Evolutionary conservation across 1,140 invertebrate species (phyloP).

Genomic region (Drosophila micromelanica): DNA sequence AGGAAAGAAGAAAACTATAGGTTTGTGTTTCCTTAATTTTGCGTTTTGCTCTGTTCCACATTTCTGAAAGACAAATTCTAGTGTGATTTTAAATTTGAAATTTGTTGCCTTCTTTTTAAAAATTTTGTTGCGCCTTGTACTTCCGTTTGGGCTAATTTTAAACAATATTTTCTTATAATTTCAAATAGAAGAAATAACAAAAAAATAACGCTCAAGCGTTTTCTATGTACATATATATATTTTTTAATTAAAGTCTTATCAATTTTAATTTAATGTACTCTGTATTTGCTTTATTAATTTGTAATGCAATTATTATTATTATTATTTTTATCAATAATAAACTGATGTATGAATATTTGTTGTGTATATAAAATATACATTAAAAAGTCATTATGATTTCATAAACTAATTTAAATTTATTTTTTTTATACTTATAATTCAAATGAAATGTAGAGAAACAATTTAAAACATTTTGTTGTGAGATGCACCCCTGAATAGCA

Average conservation of each 20-base stretch:
- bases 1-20: conserved; percentile 19
- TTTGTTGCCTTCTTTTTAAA: conserved; percentile 23
- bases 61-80: conserved; percentile 53
- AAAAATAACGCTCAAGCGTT: conserved; percentile 1
- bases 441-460: no score
- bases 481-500: background rate
- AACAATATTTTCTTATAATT: conserved; percentile 38
- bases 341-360: conserved; percentile 70
- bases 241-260: conserved; percentile 44
- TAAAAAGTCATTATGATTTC: conserved; percentile 73
- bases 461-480: background rate
- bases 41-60: conserved; percentile 23
- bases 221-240: conserved; percentile 34
- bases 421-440: conserved; percentile 29
- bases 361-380: conserved; percentile 83
- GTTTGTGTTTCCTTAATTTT: conserved; percentile 78
- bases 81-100: conserved; percentile 58
- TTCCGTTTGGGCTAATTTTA: conserved; percentile 40
- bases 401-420: conserved; percentile 28
- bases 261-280: conserved; percentile 48
- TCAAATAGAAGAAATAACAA: conserved; percentile 4
- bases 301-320: conserved; percentile 70
- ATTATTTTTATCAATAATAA: conserved; percentile 71
- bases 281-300: conserved; percentile 79
- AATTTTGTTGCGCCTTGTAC: conserved; percentile 34